A percentile compares a stretch with the other conserved stretches of the same genome.
Evolutionary conservation across 2,888 invertebrate genomes (phyloP).

Genomic region (Eurytoma adleriae): DNA sequence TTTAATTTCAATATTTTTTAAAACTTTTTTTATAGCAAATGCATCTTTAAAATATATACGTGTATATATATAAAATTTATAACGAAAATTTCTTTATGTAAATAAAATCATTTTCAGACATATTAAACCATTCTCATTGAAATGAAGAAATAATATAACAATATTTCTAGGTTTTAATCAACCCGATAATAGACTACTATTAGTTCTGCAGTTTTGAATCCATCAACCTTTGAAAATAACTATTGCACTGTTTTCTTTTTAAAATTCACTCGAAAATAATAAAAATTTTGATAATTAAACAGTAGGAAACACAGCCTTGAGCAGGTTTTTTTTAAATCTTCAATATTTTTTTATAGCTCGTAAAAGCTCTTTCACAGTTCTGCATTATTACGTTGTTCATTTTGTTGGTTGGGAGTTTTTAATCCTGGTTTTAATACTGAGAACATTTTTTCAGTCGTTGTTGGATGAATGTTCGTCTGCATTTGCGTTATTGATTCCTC

Average conservation of each 20-base stretch:
- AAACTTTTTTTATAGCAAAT: too few species aligned
- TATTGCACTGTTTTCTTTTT: slow-evolving; percentile 35
- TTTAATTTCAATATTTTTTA: too few species aligned
- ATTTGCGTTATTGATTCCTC: slow-evolving; percentile 87
- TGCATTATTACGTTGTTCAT: slow-evolving; percentile 61
- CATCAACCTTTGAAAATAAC: slow-evolving; percentile 22
- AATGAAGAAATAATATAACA: slow-evolving; percentile 42
- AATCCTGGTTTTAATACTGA: slow-evolving; percentile 75
- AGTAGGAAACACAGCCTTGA: slow-evolving; percentile 53
- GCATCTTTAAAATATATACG: too few species aligned
- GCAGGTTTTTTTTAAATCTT: slow-evolving; percentile 48
- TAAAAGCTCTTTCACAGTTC: slow-evolving; percentile 60
- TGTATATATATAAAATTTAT: too few species aligned
- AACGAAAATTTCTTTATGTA: background rate
- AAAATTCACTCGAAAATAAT: slow-evolving; percentile 23
- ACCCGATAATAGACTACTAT: slow-evolving; percentile 15
- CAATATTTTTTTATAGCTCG: slow-evolving; percentile 24
- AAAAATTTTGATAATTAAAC: slow-evolving; percentile 46
- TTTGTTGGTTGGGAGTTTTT: slow-evolving; percentile 67
- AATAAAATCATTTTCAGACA: slow-evolving; percentile 17
- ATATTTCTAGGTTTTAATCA: slow-evolving; percentile 32
- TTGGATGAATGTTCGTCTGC: slow-evolving; percentile 81
- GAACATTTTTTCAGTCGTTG: slow-evolving; percentile 78
- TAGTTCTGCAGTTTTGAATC: slow-evolving; percentile 23
- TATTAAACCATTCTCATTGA: slow-evolving; percentile 40